Evolutionary conservation across 2,888 invertebrate species (phyloP).

Genomic region (Esperia sulphurella): DNA sequence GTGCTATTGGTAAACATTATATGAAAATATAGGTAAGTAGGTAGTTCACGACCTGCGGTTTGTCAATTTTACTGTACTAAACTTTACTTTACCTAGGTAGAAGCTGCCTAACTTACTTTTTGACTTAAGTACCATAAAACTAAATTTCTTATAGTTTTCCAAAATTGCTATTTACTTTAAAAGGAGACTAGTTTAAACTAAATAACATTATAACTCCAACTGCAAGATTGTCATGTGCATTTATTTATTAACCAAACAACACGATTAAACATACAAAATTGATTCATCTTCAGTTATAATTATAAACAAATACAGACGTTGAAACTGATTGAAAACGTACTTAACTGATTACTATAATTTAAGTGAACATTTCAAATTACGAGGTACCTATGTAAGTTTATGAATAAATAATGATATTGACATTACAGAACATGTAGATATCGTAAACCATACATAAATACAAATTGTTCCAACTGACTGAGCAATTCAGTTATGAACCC

Average conservation of each 20-base stretch:
- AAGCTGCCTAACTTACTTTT: too few species aligned
- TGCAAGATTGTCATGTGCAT: too few species aligned
- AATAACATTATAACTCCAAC: too few species aligned
- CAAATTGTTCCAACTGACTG: neutral
- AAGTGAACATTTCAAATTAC: neutral
- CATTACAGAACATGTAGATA: neutral
- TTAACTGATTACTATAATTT: neutral
- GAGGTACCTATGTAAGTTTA: neutral
- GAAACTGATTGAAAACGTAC: neutral
- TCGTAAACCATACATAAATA: neutral
- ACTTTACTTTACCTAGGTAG: neutral
- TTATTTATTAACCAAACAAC: too few species aligned
- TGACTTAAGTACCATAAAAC: too few species aligned
- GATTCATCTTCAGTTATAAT: neutral
- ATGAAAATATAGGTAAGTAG: neutral
- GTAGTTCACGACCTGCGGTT: neutral
- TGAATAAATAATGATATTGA: neutral
- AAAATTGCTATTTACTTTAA: too few species aligned
- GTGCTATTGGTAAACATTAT: neutral
- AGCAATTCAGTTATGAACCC: constrained; percentile 2
- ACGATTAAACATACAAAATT: too few species aligned
- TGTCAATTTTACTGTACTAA: neutral
- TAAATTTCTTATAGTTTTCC: too few species aligned
- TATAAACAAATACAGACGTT: neutral
- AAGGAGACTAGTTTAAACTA: too few species aligned